Evolutionary conservation across 2,113 vertebrate genomes (phyloP), one percentile per base, ranked within the genome.

Genomic region (Carollia perspicillata): DNA sequence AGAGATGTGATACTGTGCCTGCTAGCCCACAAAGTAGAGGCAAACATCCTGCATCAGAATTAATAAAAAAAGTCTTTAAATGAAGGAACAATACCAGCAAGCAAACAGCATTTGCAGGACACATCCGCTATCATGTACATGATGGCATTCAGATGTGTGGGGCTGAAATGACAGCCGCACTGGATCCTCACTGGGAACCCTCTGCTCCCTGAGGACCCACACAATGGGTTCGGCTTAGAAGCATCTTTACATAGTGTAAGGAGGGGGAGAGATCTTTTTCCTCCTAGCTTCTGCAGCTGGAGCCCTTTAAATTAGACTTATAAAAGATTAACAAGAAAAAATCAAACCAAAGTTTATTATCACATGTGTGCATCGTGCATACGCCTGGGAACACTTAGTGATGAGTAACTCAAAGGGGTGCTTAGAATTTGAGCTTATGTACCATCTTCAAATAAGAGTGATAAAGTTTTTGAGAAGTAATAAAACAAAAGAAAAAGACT

Each of bases 51-150:
- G 10, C 77, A 12, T 83, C 23, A 37, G n/a, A 84, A 65, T 30
- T 44, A 40, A 69, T 44, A 14, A 69, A 92, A 51, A 10, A n/a
- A 4, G 16, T 44, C 28, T 40, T 68, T 68, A 71, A 75, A n/a
- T 16, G 47, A 90, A 44, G 11, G 20, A 72, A 26, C 1, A 3
- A 20, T 72, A 30, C 22, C 18, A 44, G 4, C 51, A 87, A 58
- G 13, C 18, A 33, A 44, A 60, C 55, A 92, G 14, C n/a, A 16
- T 51, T 89, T 53, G 13, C 83, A 84, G 84, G 49, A 1, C n/a
- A 8, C 4, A 9, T 85, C 58, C 40, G 18, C n/a, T 42, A 9
- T 6, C 11, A 22, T 37, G 37, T 23, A 0, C 40, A 0, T 35
- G 5, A 35, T 28, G 47, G 16, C 23, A 33, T 35, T 79, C 42